Percentiles rank a stretch among this genome's conserved stretches.
These are phyloP conservation scores for Tylochromis polylepis DNA, from an alignment of 2,113 vertebrate genomes.

Conservation along the genomic window DNA sequence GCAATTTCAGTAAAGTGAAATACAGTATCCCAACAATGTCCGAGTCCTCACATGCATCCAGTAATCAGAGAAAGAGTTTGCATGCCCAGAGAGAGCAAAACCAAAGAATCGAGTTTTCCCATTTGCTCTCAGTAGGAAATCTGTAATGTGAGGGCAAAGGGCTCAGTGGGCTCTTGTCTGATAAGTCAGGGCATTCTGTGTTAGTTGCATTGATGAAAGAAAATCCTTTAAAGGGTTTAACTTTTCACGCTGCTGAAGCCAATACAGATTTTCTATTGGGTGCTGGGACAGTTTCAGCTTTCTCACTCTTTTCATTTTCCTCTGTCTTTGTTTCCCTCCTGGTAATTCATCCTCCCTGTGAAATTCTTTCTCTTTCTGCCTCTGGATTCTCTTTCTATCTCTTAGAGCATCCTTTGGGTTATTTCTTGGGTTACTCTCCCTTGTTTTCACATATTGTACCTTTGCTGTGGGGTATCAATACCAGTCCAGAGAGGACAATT, in stretches of 20 bases:
- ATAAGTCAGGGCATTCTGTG: conserved; percentile 42
- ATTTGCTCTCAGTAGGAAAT: conserved; percentile 53
- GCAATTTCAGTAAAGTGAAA: conserved; percentile 32
- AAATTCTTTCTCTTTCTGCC: conserved; percentile 4
- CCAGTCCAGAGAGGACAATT: conserved; percentile 45
- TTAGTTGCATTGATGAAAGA: conserved; percentile 54
- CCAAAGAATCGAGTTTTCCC: conserved; percentile 48
- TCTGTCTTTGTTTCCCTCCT: conserved; percentile 7
- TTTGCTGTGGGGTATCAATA: conserved; percentile 53
- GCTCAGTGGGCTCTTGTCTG: conserved; percentile 42
- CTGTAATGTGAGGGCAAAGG: conserved; percentile 65
- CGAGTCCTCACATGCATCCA: conserved; percentile 5
- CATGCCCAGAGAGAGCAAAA: conserved; percentile 13
- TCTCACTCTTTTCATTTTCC: conserved; percentile 2
- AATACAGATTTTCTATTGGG: conserved; percentile 23
- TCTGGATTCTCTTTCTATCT: background rate
- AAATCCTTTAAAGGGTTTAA: conserved; percentile 53
- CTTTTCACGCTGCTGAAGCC: conserved; percentile 48
- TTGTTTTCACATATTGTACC: conserved; percentile 29
- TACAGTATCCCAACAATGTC: conserved; percentile 33
- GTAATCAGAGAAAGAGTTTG: conserved; percentile 45
- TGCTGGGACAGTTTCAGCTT: background rate
- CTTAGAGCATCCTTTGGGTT: conserved; percentile 24
- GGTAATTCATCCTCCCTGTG: conserved; percentile 13
- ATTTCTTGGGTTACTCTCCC: conserved; percentile 6